A percentile compares a stretch with the other conserved stretches of the same genome.
These are phyloP conservation scores for Meta bourneti DNA, from an alignment of 2,888 invertebrate species.

Conservation along the genomic window DNA sequence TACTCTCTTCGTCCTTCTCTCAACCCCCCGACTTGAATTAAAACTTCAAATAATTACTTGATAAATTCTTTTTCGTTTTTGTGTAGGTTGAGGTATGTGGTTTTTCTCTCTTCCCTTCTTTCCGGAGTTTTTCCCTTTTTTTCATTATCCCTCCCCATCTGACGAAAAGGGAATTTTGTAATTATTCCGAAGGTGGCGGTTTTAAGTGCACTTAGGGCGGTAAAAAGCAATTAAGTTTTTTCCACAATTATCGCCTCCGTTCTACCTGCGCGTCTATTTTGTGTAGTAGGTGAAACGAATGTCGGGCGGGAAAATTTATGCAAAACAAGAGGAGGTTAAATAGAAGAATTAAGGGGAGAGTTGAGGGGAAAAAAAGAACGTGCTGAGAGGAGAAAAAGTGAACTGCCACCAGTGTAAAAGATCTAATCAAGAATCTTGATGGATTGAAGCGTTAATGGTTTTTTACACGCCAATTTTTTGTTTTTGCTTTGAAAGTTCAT, in stretches of 20 bases:
- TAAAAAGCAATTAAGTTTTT: constrained; percentile 76
- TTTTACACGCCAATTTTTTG: constrained; percentile 62
- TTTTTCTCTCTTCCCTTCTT: constrained; percentile 46
- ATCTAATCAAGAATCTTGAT: constrained; percentile 75
- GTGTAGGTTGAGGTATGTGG: constrained; percentile 45
- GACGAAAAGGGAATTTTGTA: constrained; percentile 66
- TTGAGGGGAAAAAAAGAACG: constrained; percentile 13
- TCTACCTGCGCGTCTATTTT: constrained; percentile 62
- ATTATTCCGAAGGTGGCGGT: constrained; percentile 73
- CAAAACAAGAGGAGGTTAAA: constrained; percentile 69
- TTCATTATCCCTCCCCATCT: constrained; percentile 3
- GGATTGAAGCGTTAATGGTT: constrained; percentile 73
- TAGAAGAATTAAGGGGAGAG: constrained; percentile 50
- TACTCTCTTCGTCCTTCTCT: constrained; percentile 63
- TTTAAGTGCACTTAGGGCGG: constrained; percentile 73
- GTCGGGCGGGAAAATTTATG: constrained; percentile 67
- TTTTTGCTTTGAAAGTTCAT: constrained; percentile 53
- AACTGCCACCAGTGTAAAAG: constrained; percentile 67
- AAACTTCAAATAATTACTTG: constrained; percentile 77
- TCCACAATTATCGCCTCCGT: constrained; percentile 62
- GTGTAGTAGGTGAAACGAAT: constrained; percentile 70
- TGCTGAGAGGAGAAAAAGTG: constrained; percentile 31
- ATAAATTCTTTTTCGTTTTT: constrained; percentile 69
- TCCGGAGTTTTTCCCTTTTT: constrained; percentile 37
- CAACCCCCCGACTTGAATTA: constrained; percentile 65